Evolutionary conservation across 2,888 invertebrate species (phyloP).

Genomic region (Conops quadrifasciatus): DNA sequence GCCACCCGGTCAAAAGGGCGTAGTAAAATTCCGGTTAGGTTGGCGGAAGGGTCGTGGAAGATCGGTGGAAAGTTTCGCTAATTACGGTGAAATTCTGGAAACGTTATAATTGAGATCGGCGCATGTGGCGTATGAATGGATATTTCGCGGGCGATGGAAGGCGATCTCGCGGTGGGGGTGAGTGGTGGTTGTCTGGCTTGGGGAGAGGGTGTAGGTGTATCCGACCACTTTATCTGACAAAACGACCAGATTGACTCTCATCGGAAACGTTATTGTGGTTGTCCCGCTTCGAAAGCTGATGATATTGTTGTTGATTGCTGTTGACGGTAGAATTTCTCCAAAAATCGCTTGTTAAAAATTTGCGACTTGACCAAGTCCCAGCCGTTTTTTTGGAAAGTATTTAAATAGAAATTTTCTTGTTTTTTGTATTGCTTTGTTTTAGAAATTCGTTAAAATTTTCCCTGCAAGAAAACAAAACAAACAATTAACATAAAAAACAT

Average conservation of each 20-base stretch:
- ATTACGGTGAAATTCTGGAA: background rate
- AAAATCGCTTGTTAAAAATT: too few species aligned
- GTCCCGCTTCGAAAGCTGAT: too few species aligned
- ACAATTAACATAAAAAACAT: background rate
- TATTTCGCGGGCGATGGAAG: background rate
- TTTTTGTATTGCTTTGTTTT: too few species aligned
- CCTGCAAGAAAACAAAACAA: constrained; percentile 41
- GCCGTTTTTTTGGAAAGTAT: too few species aligned
- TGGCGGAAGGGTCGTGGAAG: background rate
- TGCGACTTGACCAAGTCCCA: too few species aligned
- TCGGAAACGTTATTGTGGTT: constrained; percentile 53
- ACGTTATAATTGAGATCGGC: constrained; percentile 61
- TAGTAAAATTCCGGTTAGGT: too few species aligned
- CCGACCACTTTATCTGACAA: constrained; percentile 60
- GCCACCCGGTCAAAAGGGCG: background rate
- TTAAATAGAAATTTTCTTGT: too few species aligned
- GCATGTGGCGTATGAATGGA: constrained; percentile 60
- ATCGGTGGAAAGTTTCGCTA: background rate
- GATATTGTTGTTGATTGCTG: too few species aligned
- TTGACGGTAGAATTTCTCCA: too few species aligned
- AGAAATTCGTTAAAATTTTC: constrained; percentile 32
- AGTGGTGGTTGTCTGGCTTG: background rate
- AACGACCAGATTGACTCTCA: constrained; percentile 60
- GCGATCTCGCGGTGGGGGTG: constrained; percentile 39
- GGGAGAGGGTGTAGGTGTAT: constrained; percentile 44